These are phyloP conservation scores for Adelosebastes latens DNA, from an alignment of 2,797 vertebrate genomes.

Conservation along the genomic window DNA sequence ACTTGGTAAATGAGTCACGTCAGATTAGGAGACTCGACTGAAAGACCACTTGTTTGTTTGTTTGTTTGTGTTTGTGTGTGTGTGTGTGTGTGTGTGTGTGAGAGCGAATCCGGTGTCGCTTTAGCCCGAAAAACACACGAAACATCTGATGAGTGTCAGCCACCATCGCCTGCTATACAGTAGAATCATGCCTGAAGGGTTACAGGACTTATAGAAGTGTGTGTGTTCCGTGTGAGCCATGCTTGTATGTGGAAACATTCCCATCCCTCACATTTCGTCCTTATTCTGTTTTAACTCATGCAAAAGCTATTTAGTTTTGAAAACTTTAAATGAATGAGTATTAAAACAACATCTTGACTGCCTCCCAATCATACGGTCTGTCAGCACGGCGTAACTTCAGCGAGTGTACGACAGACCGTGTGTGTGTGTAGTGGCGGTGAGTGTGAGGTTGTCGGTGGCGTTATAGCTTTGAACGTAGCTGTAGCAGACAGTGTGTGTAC, in stretches of 20 bases:
- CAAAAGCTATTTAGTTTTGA: not conserved
- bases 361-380: no score
- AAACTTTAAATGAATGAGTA: not conserved
- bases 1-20: conserved; percentile 16
- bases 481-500: no score
- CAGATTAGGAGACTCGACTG: not conserved
- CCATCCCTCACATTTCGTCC: not conserved
- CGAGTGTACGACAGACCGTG: no score
- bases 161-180: not conserved
- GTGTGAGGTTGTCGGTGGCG: no score
- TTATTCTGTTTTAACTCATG: not conserved
- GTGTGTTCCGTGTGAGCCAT: not conserved
- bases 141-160: conserved; percentile 22
- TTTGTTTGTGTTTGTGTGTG: conserved; percentile 1
- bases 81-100: conserved; percentile 8
- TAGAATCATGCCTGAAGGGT: not conserved
- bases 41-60: not conserved
- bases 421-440: no score
- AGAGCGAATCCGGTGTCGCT: not conserved
- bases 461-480: no score
- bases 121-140: not conserved
- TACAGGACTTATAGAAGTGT: not conserved
- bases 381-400: no score
- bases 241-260: not conserved
- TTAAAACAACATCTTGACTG: no score